Percentiles rank a stretch among this genome's conserved stretches.
Evolutionary conservation across 2,113 vertebrate species (phyloP).

Genomic region (Nyctereutes procyonoides): DNA sequence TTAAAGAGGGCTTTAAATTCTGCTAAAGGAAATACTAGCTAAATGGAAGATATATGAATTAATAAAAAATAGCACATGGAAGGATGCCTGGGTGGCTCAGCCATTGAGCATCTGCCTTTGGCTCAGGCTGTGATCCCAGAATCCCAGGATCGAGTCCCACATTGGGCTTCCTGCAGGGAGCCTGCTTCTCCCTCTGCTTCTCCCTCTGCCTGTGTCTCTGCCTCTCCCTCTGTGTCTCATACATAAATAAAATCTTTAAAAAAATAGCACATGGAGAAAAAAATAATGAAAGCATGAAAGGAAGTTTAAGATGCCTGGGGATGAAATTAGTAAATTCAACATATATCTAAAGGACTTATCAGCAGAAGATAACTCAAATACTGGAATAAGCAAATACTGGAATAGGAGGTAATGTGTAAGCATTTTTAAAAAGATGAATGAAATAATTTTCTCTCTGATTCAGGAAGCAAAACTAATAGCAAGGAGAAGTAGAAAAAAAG

Average conservation of each 20-base stretch:
- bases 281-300: not conserved
- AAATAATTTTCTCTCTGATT: not conserved
- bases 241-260: not conserved
- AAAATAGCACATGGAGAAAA: not conserved
- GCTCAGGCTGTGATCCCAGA: too few species aligned
- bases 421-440: not conserved
- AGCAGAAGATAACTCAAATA: not conserved
- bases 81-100: too few species aligned
- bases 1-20: not conserved
- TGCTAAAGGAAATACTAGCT: not conserved
- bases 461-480: not conserved
- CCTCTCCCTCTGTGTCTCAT: too few species aligned
- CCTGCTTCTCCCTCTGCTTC: too few species aligned
- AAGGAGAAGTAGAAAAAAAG: not conserved
- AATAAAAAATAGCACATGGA: not conserved
- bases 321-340: not conserved
- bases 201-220: too few species aligned
- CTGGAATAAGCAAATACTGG: not conserved
- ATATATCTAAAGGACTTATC: not conserved
- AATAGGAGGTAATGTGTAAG: not conserved
- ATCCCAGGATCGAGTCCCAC: too few species aligned
- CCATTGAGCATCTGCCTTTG: too few species aligned
- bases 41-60: not conserved
- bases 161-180: too few species aligned
- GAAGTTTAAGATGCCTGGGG: not conserved